Conservation (phyloP, 2,797 vertebrate genomes). For the Ataeniobius toweri region DNA sequence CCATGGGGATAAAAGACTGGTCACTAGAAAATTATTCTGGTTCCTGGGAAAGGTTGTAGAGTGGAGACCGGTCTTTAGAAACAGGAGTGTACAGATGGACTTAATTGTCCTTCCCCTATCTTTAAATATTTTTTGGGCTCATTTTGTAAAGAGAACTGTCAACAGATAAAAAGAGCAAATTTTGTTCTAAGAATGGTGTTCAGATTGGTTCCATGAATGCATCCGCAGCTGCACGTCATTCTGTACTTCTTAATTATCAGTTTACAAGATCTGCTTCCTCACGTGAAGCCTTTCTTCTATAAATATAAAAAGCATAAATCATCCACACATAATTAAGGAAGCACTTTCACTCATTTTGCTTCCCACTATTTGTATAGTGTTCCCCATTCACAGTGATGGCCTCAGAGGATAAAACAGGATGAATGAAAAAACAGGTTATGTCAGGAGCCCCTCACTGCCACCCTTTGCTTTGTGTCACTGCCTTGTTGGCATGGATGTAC, state of each 20-base stretch:
- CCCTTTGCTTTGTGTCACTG: conserved; percentile 54
- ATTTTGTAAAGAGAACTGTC: conserved; percentile 1
- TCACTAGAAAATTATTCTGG: not conserved
- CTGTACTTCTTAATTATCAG: not conserved
- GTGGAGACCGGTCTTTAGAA: not conserved
- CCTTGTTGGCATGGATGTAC: conserved; percentile 40
- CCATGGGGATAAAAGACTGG: not conserved
- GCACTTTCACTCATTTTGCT: not conserved
- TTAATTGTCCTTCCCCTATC: conserved; percentile 14
- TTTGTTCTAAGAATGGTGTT: conserved; percentile 1
- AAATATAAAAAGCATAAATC: not conserved
- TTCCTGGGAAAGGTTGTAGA: not conserved
- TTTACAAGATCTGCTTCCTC: not conserved
- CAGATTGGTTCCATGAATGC: conserved; percentile 22
- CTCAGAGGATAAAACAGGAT: not conserved
- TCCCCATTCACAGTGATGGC: not conserved
- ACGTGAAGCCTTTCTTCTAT: not conserved
- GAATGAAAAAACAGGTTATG: conserved; percentile 20
- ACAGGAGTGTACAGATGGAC: conserved; percentile 5
- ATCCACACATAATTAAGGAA: conserved; percentile 1
- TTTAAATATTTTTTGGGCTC: conserved; percentile 1
- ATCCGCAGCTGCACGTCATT: not conserved
- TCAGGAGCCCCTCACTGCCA: conserved; percentile 52
- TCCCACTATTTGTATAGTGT: not conserved
- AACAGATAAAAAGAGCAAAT: not conserved